phyloP scores from a whole-genome alignment of 2,797 vertebrate genomes.

The Gobio occitaniae region DNA sequence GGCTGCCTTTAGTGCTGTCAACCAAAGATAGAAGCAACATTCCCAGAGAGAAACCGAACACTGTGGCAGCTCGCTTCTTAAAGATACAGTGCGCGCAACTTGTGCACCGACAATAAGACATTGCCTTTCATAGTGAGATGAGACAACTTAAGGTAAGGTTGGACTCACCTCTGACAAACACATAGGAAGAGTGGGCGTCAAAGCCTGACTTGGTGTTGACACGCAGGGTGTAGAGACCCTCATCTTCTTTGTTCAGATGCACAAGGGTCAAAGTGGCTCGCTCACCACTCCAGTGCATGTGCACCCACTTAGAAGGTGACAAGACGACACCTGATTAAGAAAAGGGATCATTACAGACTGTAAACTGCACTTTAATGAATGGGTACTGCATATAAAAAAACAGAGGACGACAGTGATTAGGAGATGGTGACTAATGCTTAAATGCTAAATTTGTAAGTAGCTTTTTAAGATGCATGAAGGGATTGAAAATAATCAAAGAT shows the following conservation, averaged over 20 bases:
- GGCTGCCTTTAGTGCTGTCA: slow-evolving; percentile 62
- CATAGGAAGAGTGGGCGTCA: slow-evolving; percentile 88
- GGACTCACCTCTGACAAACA: slow-evolving; percentile 92
- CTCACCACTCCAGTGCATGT: slow-evolving; percentile 91
- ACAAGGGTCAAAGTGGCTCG: slow-evolving; percentile 86
- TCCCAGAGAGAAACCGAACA: slow-evolving; percentile 68
- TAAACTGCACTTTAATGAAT: not conserved
- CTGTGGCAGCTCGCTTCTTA: slow-evolving; percentile 65
- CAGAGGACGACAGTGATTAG: not conserved
- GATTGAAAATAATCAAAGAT: too few relatives aligned
- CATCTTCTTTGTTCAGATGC: slow-evolving; percentile 98
- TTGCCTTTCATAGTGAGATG: not conserved
- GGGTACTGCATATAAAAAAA: not conserved
- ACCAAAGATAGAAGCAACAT: slow-evolving; percentile 70
- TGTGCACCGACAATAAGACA: not conserved
- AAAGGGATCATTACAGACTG: slow-evolving; percentile 6
- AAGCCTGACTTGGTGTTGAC: slow-evolving; percentile 93
- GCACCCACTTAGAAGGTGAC: slow-evolving; percentile 90
- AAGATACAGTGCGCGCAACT: slow-evolving; percentile 58
- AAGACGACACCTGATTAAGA: slow-evolving; percentile 80
- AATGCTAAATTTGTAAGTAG: not conserved
- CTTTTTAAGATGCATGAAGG: not conserved
- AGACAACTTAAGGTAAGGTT: not conserved
- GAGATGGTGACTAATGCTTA: not conserved
- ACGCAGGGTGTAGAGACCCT: slow-evolving; percentile 93